Evolutionary conservation across 2,888 invertebrate species (phyloP), one percentile per base, ranked within the genome.

Genomic region (Lasioglossum lativentre): DNA sequence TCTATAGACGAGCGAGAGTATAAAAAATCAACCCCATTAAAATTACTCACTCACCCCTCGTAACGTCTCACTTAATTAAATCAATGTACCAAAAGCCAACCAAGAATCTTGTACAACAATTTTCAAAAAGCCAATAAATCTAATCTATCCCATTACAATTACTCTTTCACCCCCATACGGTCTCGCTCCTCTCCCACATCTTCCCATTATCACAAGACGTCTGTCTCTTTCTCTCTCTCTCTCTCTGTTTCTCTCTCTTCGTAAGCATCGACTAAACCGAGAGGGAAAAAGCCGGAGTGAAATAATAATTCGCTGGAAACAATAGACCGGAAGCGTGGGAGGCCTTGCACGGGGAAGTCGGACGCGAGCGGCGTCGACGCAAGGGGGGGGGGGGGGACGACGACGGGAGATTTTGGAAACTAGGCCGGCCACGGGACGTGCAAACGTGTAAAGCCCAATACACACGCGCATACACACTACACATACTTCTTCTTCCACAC

Each of bases 351-450:
- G 14, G 40, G 23, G 1, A 40, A 47, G 30, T 16, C 16, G 12
- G 30, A 63, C 59, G 27, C 66, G 66, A 30, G 66, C n/a, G 72
- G 30, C 56, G 34, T 16, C 45, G 40, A 68, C 45, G 45, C 34
- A 72, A 16, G 68, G 34, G 27, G 16, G 16, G 5, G 30, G 5
- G 16, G 14, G 14, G 12, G 3, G 27, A 27, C 30, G 56, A 75
- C 27, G 30, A 59, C 30, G 74, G 38, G 27, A 40, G 56, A 84
- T 76, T 74, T 84, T 68, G 66, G 68, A 68, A 84, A 78, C 73
- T 82, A 82, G 76, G 75, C 83, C 83, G 83, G 34, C 42, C 68
- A 71, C 63, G 42, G n/a, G 77, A 70, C 70, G 70, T 47, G 77
- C 40, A 27, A 78, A 84, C 52, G 52, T 52, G 52, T 52, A 52